phyloP scores from a whole-genome alignment of 2,113 vertebrate species.

The Cariama cristata region DNA sequence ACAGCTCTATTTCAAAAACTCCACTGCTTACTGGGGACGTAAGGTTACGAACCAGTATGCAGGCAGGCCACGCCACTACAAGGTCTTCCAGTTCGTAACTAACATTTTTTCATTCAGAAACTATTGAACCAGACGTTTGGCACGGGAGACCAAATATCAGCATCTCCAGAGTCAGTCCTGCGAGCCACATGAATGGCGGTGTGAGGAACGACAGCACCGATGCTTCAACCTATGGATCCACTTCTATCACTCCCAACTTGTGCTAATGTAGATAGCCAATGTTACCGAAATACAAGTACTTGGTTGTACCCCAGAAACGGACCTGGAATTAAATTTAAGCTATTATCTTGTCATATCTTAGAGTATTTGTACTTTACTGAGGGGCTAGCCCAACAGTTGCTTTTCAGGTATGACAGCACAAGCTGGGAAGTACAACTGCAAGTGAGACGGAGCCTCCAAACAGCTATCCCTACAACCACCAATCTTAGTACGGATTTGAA shows the following conservation, averaged over 20 bases:
- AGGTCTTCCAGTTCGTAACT: accelerated
- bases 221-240: neutral
- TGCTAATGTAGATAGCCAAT: accelerated
- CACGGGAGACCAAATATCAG: neutral
- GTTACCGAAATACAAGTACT: neutral
- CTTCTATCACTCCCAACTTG: neutral
- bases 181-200: accelerated
- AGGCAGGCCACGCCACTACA: neutral
- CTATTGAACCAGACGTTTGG: neutral
- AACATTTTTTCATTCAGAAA: neutral
- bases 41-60: accelerated
- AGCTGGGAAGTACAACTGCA: neutral
- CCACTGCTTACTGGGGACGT: neutral
- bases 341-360: accelerated
- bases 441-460: neutral
- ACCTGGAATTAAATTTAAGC: neutral
- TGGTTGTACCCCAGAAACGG: accelerated
- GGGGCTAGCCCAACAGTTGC: neutral
- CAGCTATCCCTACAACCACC: neutral
- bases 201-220: neutral
- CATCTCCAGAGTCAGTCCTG: neutral
- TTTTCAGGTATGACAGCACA: neutral
- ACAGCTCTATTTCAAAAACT: neutral
- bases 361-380: too few relatives aligned
- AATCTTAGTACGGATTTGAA: too few relatives aligned